phyloP scores from a whole-genome alignment of 2,113 vertebrate genomes.

The Aspidoscelis tigris region DNA sequence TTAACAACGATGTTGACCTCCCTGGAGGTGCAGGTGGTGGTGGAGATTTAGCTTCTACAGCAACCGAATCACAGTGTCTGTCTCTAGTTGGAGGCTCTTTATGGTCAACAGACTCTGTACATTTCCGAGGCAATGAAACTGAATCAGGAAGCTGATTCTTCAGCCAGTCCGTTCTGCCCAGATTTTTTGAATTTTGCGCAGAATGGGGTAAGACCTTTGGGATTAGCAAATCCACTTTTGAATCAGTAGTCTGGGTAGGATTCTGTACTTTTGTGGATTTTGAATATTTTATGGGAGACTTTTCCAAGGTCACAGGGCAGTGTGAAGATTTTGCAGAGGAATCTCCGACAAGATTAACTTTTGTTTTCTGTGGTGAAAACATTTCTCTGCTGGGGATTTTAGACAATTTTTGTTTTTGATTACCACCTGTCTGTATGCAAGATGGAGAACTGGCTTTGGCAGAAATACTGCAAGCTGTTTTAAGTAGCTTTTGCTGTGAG shows the following conservation, averaged over 20 bases:
- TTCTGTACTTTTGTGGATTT: constrained; percentile 78
- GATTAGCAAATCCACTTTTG: constrained; percentile 66
- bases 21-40: constrained; percentile 83
- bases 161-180: constrained; percentile 66
- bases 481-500: constrained; percentile 76
- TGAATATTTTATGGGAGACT: constrained; percentile 79
- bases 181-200: constrained; percentile 61
- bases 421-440: constrained; percentile 57
- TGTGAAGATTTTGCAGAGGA: constrained; percentile 29
- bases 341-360: constrained; percentile 54
- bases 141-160: constrained; percentile 71
- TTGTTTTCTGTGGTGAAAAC: constrained; percentile 79
- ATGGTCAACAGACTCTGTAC: constrained; percentile 66
- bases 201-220: constrained; percentile 63
- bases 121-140: constrained; percentile 69
- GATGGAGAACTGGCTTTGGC: constrained; percentile 73
- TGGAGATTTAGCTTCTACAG: constrained; percentile 76
- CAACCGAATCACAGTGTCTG: constrained; percentile 71
- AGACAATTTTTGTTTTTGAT: constrained; percentile 74
- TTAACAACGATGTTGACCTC: constrained; percentile 84
- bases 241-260: constrained; percentile 68
- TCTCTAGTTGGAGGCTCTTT: constrained; percentile 83
- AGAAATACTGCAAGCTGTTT: constrained; percentile 62
- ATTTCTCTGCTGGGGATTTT: constrained; percentile 84
- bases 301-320: constrained; percentile 71